These are phyloP conservation scores for Leucophenga maculata DNA, from an alignment of 2,888 invertebrate species.

Conservation along the genomic window DNA sequence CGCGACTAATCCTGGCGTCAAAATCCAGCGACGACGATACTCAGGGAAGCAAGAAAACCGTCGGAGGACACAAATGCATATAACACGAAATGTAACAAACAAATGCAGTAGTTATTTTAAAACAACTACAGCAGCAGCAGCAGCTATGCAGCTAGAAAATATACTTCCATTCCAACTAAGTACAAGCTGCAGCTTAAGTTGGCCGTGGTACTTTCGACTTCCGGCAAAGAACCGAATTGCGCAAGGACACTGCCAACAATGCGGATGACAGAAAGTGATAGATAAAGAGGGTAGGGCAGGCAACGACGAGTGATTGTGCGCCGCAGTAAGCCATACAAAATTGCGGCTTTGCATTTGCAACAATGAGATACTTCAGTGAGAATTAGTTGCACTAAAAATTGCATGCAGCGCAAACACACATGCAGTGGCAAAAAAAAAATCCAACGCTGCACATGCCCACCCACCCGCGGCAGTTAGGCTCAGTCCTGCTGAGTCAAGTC, in stretches of 20 bases:
- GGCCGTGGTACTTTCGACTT: conserved; percentile 63
- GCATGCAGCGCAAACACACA: conserved; percentile 34
- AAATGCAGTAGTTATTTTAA: conserved; percentile 43
- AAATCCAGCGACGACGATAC: neutral
- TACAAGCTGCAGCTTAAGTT: conserved; percentile 51
- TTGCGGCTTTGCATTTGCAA: conserved; percentile 63
- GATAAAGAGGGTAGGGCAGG: neutral
- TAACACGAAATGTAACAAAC: conserved; percentile 52
- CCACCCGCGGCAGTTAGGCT: neutral
- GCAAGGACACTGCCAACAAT: conserved; percentile 27
- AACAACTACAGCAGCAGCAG: neutral
- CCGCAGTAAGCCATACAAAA: conserved; percentile 54
- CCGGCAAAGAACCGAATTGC: conserved; percentile 41
- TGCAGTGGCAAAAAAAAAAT: neutral
- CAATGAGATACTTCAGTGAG: conserved; percentile 67
- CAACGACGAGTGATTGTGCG: neutral
- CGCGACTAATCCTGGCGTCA: conserved; percentile 21
- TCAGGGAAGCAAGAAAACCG: neutral
- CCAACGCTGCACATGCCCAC: conserved; percentile 43
- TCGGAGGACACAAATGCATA: neutral
- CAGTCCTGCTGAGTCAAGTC: too few relatives aligned
- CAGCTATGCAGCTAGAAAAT: conserved; percentile 11
- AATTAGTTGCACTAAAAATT: conserved; percentile 67
- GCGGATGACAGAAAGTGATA: conserved; percentile 15
- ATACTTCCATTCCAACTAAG: conserved; percentile 6